phyloP scores from a whole-genome alignment of 1,140 invertebrate species.

The Pogonognathellus flavescens region DNA sequence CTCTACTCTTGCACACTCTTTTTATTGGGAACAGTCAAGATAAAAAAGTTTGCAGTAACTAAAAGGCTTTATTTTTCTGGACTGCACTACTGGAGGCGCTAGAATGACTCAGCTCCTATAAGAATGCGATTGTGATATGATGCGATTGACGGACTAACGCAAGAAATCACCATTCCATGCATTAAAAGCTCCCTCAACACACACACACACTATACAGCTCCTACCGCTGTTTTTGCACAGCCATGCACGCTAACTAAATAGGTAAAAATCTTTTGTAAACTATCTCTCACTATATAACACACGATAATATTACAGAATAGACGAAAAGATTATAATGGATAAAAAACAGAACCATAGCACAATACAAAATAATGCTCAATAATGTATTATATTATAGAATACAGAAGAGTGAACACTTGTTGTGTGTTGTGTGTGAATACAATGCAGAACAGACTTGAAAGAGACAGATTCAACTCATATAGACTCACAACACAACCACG shows the following conservation, averaged over 20 bases:
- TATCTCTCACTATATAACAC: neutral
- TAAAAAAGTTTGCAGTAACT: neutral
- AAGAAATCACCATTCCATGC: constrained; percentile 9
- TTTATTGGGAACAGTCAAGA: neutral
- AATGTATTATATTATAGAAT: neutral
- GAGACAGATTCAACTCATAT: neutral
- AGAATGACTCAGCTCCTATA: constrained; percentile 15
- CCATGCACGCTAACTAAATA: too few relatives aligned
- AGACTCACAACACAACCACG: neutral
- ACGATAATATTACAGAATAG: neutral
- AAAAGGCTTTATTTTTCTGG: constrained; percentile 6
- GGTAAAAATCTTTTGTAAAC: too few relatives aligned
- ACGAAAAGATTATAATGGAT: neutral
- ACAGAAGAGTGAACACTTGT: constrained; percentile 10
- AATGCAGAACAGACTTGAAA: constrained; percentile 6
- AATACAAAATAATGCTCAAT: neutral
- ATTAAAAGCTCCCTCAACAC: too few relatives aligned
- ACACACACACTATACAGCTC: too few relatives aligned
- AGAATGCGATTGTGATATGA: constrained; percentile 13
- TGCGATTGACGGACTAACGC: constrained; percentile 7
- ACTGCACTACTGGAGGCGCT: constrained; percentile 11
- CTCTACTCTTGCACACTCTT: neutral
- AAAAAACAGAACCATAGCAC: neutral
- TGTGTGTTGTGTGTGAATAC: neutral
- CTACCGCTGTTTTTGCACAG: too few relatives aligned